Conservation (phyloP, 1,140 invertebrate genomes). For the Drosophila biarmipes region DNA sequence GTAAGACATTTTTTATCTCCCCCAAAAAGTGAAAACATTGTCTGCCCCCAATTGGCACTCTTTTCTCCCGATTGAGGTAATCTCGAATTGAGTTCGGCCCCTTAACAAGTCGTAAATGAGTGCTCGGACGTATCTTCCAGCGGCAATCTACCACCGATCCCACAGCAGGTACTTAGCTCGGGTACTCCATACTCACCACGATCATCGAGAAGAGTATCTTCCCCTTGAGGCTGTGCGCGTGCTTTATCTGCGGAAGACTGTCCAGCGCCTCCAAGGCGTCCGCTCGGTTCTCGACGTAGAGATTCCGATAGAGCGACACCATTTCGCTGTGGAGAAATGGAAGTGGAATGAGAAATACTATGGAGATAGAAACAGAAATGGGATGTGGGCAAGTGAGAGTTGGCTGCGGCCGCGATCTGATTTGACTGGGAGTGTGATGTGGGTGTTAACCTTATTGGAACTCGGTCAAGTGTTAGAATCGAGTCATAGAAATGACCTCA, state of each 20-base stretch:
- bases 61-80: slow-evolving; percentile 29
- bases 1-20: slow-evolving; percentile 12
- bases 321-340: slow-evolving; percentile 85
- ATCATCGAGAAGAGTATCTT: slow-evolving; percentile 98
- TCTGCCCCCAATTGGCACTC: slow-evolving; percentile 28
- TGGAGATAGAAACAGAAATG: slow-evolving; percentile 4
- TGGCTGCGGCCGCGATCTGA: slow-evolving; percentile 13
- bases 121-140: slow-evolving; percentile 1
- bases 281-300: slow-evolving; percentile 93
- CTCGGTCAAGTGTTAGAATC: slow-evolving; percentile 58
- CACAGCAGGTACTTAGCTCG: not conserved
- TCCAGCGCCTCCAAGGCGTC: slow-evolving; percentile 94
- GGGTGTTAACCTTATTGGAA: slow-evolving; percentile 44
- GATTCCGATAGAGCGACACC: slow-evolving; percentile 91
- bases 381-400: slow-evolving; percentile 32
- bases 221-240: slow-evolving; percentile 94
- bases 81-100: slow-evolving; percentile 20
- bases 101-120: slow-evolving; percentile 13
- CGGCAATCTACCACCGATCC: not conserved
- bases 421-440: slow-evolving; percentile 29
- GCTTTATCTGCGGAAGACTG: slow-evolving; percentile 89
- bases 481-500: too few relatives aligned
- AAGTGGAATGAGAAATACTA: slow-evolving; percentile 20
- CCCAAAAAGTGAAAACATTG: slow-evolving; percentile 21
- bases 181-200: slow-evolving; percentile 90